Evolutionary conservation across 2,797 vertebrate species (phyloP).

Genomic region (Spinus olivaceus): DNA sequence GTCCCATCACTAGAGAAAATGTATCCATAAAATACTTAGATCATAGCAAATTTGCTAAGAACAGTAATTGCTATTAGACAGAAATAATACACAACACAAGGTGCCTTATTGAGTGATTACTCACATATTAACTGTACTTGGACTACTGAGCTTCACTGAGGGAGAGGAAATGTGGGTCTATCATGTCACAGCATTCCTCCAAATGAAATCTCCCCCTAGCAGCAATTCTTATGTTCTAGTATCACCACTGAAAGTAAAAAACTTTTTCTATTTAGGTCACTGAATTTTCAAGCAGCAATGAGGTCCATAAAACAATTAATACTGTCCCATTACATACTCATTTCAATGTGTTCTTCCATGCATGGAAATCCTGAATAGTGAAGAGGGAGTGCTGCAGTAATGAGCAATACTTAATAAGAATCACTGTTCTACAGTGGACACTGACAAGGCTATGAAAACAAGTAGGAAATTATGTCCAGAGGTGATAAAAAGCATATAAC

Average conservation of each 20-base stretch:
- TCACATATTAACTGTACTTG: not conserved
- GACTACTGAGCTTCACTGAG: not conserved
- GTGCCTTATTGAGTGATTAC: not conserved
- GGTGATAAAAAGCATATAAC: not conserved
- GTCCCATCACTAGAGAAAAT: not conserved
- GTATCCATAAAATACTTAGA: not conserved
- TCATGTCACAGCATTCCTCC: not conserved
- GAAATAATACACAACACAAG: not conserved
- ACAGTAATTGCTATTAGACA: not conserved
- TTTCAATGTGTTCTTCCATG: conserved; percentile 3
- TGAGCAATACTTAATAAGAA: not conserved
- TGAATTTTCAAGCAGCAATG: not conserved
- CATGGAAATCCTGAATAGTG: not conserved
- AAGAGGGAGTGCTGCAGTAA: not conserved
- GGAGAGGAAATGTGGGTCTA: not conserved
- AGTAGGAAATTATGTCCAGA: not conserved
- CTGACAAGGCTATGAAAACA: not conserved
- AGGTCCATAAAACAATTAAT: conserved; percentile 15
- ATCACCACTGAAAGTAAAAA: not conserved
- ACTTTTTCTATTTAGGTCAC: conserved; percentile 10
- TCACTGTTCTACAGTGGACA: not conserved
- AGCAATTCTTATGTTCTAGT: not conserved
- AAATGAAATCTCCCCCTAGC: not conserved
- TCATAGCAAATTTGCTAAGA: not conserved
- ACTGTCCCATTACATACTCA: not conserved